Percentiles rank a stretch among this genome's conserved stretches.
phyloP scores from a whole-genome alignment of 2,888 invertebrate species.

The Pachymerium ferrugineum region DNA sequence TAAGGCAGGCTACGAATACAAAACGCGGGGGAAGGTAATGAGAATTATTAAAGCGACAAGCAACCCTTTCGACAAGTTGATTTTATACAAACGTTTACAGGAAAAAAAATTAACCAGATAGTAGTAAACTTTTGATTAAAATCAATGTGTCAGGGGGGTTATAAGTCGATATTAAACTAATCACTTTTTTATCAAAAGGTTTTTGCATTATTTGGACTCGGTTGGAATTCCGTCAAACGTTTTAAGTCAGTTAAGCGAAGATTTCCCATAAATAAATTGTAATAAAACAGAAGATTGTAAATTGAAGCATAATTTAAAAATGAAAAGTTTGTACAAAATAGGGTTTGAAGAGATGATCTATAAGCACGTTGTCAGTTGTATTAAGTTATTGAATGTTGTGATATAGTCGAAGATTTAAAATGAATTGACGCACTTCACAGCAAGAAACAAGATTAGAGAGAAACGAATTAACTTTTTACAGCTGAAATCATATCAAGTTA shows the following conservation, averaged over 20 bases:
- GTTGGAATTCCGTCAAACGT: neutral
- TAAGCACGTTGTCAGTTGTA: slow-evolving; percentile 13
- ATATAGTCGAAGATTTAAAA: too few species aligned
- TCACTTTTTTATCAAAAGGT: neutral
- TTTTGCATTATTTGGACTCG: neutral
- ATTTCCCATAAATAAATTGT: neutral
- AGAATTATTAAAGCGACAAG: too few species aligned
- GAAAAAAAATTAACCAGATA: too few species aligned
- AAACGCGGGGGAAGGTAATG: slow-evolving; percentile 54
- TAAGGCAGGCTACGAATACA: slow-evolving; percentile 54
- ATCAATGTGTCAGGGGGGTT: too few species aligned
- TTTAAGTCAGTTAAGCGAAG: neutral
- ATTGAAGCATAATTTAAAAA: neutral
- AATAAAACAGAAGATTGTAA: neutral
- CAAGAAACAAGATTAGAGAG: neutral
- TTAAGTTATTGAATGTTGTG: slow-evolving; percentile 4
- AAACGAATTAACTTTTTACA: neutral
- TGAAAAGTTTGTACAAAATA: neutral
- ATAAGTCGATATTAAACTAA: too few species aligned
- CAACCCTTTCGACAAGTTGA: too few species aligned
- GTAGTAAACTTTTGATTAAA: too few species aligned
- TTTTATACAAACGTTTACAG: too few species aligned
- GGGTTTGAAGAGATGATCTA: neutral
- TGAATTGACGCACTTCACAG: neutral
- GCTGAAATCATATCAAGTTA: neutral